phyloP scores from a whole-genome alignment of 2,888 invertebrate species.

The Epirrhoe tristata region DNA sequence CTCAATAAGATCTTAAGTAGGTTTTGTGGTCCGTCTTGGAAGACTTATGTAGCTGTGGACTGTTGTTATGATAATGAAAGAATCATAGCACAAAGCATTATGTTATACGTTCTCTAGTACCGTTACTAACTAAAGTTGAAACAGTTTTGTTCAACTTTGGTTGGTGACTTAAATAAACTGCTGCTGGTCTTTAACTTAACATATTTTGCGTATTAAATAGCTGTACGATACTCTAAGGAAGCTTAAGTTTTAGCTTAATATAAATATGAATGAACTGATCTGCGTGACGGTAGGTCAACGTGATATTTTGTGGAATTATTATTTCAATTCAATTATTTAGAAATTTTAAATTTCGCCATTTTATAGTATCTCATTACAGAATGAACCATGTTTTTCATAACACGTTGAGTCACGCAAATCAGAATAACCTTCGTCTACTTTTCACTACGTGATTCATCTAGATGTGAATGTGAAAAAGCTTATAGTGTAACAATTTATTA shows the following conservation, averaged over 20 bases:
- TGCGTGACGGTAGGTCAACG: background rate
- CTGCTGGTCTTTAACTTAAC: background rate
- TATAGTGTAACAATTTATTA: background rate
- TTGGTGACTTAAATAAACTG: background rate
- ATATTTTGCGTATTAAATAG: background rate
- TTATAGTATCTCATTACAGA: too few relatives aligned
- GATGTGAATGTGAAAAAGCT: background rate
- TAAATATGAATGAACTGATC: background rate
- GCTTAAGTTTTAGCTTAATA: background rate
- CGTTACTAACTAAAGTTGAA: constrained; percentile 1
- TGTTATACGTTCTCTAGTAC: background rate
- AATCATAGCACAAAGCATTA: background rate
- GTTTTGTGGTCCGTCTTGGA: background rate
- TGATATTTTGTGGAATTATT: background rate
- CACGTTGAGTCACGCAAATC: background rate
- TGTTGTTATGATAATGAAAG: background rate
- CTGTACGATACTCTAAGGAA: background rate
- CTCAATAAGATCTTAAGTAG: background rate
- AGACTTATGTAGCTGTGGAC: background rate
- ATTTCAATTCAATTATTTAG: too few relatives aligned
- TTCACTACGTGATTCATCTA: constrained; percentile 2
- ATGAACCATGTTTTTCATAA: background rate
- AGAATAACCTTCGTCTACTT: background rate
- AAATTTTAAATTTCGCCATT: too few relatives aligned
- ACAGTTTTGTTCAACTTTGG: background rate